These are phyloP conservation scores for Rhorus exstirpatorius DNA, from an alignment of 2,888 invertebrate genomes.

Conservation along the genomic window DNA sequence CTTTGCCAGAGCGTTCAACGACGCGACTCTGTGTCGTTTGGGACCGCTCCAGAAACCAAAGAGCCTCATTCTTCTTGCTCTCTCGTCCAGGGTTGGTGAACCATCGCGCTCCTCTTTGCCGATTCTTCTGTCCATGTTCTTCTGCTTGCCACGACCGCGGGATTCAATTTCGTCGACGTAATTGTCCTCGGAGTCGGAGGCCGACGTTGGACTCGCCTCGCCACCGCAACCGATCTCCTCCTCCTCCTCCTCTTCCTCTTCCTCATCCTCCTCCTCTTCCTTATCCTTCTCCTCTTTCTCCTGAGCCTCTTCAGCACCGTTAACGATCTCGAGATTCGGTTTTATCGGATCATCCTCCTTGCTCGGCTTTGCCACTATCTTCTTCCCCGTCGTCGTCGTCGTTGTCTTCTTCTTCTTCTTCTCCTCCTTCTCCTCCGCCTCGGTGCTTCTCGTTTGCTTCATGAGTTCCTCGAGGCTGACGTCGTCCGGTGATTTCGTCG, in stretches of 20 bases:
- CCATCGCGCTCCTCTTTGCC: conserved; percentile 69
- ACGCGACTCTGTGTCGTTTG: conserved; percentile 94
- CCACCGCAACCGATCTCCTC: conserved; percentile 65
- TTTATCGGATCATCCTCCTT: conserved; percentile 75
- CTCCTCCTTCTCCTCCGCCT: no score
- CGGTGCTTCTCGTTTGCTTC: conserved; percentile 76
- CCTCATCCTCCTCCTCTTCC: no score
- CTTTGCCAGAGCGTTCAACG: conserved; percentile 95
- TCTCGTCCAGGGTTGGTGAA: conserved; percentile 81
- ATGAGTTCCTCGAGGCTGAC: conserved; percentile 76
- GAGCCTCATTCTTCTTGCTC: conserved; percentile 87
- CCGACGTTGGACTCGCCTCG: conserved; percentile 65
- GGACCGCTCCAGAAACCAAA: conserved; percentile 92
- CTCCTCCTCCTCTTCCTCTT: conserved; percentile 54
- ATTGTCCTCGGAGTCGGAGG: conserved; percentile 76
- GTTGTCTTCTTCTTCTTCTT: no score
- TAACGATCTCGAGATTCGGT: conserved; percentile 78
- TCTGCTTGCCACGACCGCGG: conserved; percentile 83
- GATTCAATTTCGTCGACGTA: conserved; percentile 85
- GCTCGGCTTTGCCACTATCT: conserved; percentile 71
- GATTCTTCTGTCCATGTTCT: conserved; percentile 74
- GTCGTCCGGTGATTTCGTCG: conserved; percentile 71
- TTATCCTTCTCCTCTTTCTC: conserved; percentile 75
- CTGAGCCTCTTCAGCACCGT: conserved; percentile 70
- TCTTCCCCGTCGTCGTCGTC: conserved; percentile 49